These are phyloP conservation scores for mouse (Mus musculus) DNA, from an alignment of 2,113 vertebrate genomes.

Conservation along the genomic window GRCm39 chr16:33417501-33418000, in stretches of 20 bases:
- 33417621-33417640: neutral
- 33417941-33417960: neutral
- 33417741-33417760: neutral
- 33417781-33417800: neutral
- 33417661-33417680: slow-evolving; percentile 9
- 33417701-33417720: slow-evolving; percentile 2
- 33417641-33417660: neutral
- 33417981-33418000: neutral
- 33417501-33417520: neutral
- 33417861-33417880: neutral
- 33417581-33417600: neutral
- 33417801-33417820: neutral
- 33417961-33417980: neutral
- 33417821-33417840: neutral
- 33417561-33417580: neutral
- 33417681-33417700: neutral
- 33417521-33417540: neutral
- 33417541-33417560: neutral
- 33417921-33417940: neutral
- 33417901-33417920: neutral
- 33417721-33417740: neutral
- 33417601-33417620: slow-evolving; percentile 17
- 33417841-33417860: neutral
- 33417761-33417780: slow-evolving; percentile 12
- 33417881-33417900: neutral